Evolutionary conservation across 2,888 invertebrate genomes (phyloP).

Genomic region (Amiota communis): DNA sequence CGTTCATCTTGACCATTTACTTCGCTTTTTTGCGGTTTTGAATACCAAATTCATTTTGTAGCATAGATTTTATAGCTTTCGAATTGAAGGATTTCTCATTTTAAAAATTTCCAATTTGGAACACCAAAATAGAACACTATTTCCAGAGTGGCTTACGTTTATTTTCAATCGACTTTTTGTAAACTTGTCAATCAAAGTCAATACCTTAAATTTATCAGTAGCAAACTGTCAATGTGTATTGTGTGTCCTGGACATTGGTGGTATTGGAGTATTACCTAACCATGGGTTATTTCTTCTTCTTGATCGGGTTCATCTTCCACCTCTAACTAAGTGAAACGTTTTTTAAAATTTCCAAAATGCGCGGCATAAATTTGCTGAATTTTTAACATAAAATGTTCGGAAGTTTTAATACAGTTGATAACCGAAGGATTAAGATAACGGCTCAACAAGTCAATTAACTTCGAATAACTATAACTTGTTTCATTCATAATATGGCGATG

Average conservation of each 20-base stretch:
- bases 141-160: not conserved
- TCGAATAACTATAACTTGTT: conserved; percentile 18
- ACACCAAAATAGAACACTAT: not conserved
- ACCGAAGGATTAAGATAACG: conserved; percentile 20
- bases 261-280: conserved; percentile 39
- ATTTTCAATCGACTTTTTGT: not conserved
- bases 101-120: not conserved
- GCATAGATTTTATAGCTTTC: not conserved
- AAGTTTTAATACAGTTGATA: too few species aligned
- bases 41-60: not conserved
- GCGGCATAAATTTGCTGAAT: not conserved
- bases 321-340: not conserved
- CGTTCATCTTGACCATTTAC: not conserved
- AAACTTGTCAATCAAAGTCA: conserved; percentile 35
- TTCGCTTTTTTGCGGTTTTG: not conserved
- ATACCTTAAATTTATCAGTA: conserved; percentile 31
- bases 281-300: conserved; percentile 25
- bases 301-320: conserved; percentile 17
- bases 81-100: not conserved
- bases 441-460: conserved; percentile 4
- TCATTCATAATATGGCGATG: not conserved
- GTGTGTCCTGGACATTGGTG: conserved; percentile 35
- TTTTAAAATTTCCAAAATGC: conserved; percentile 21
- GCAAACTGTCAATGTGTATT: conserved; percentile 41
- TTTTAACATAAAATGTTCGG: conserved; percentile 15